Base-by-base conservation (phyloP, 1,140 invertebrate species). In the Sogatella furcifera region DNA sequence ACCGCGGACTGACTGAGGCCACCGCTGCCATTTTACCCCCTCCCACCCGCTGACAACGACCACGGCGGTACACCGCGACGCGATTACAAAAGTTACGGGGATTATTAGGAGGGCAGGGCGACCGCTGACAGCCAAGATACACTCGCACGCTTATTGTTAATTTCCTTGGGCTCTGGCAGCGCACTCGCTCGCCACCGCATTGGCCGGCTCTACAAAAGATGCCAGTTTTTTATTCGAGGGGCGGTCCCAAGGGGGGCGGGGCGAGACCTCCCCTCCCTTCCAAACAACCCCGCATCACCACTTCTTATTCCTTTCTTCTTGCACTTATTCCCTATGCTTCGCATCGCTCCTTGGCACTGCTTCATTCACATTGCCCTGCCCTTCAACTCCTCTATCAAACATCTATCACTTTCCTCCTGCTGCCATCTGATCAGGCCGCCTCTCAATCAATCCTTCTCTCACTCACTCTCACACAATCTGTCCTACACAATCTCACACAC, bases 61-160 rank as follows among this genome's bases (percentile, higher is more conserved):
- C 34, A 34, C 22, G 22, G 22, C 31, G 54, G 22, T 31, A 24
- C 54, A 55, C 22, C 17, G 49, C 22, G 44, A 44, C 59, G 52
- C 34, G 59, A 60, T 60, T 60, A 60, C 52, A 60, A 60, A 60
- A 60, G 59, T 60, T 60, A 60, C 31, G 52, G 59, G 59, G 55
- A 55, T 44, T 54, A 49, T 22, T 15, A 54, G 19, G 28, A 49
- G 34, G 59, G 52, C 34, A 10, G 34, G 34, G 5, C 5, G 34
- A 8, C 34, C 34, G 34, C 34, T 38, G 34, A 38, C 34, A 38
- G 34, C 11, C 34, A 38, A 38, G 34, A 38, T 38, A 38, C 34
- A 38, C 46, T 1, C 6, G 17, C 46, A 19, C 46, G 46, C 46
- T 49, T 49, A 49, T 49, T 49, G 46, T 49, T 49, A 49, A 49